Percentiles rank a stretch among this genome's conserved stretches.
Conservation (phyloP, 2,888 invertebrate species). For the Hypselothyrea guttata region DNA sequence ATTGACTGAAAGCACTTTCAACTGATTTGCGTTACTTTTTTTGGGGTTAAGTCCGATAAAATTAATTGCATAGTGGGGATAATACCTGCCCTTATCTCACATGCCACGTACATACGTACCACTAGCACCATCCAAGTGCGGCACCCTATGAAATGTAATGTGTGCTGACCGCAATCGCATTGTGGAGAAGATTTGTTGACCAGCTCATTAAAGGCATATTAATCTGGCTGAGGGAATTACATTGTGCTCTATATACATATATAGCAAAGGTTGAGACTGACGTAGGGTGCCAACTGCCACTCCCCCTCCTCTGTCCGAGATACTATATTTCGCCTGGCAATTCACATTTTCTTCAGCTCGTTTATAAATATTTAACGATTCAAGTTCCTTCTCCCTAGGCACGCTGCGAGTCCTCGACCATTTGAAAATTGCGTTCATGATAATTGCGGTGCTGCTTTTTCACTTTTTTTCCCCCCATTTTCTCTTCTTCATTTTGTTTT, state of each 20-base stretch:
- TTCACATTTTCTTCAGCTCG: conserved; percentile 42
- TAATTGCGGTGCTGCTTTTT: conserved; percentile 65
- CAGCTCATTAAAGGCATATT: conserved; percentile 71
- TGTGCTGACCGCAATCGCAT: conserved; percentile 18
- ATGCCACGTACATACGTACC: no score
- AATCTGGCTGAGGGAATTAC: conserved; percentile 42
- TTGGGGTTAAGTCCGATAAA: neutral
- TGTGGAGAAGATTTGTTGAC: conserved; percentile 28
- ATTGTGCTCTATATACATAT: conserved; percentile 69
- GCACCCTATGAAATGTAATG: neutral
- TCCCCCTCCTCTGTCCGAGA: neutral
- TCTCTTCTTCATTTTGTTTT: neutral
- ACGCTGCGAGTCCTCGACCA: conserved; percentile 27
- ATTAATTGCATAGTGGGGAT: conserved; percentile 14
- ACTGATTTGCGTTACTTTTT: conserved; percentile 1
- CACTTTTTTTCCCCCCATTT: neutral
- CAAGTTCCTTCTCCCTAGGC: conserved; percentile 52
- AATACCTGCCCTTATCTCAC: neutral
- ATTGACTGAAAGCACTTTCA: conserved; percentile 19
- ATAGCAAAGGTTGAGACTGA: neutral
- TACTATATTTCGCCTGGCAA: neutral
- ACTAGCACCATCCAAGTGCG: no score
- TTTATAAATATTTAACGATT: conserved; percentile 73
- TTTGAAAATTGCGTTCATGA: conserved; percentile 70
- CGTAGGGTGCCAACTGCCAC: neutral